phyloP scores from a whole-genome alignment of 1,140 invertebrate species.

The Penaeus indicus region DNA sequence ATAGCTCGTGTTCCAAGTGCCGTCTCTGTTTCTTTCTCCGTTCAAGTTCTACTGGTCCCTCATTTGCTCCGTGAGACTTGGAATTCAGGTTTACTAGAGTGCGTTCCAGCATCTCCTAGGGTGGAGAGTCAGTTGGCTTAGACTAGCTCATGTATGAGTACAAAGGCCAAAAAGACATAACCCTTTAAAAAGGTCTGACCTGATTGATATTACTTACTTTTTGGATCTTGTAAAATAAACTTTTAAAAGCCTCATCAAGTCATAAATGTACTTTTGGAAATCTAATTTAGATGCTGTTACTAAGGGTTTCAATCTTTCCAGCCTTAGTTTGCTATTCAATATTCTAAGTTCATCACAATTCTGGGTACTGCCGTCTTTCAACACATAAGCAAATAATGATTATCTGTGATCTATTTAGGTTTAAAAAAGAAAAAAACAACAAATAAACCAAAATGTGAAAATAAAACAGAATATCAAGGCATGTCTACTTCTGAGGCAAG shows the following conservation, averaged over 20 bases:
- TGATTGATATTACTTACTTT: too few species aligned
- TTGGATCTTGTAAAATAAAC: too few species aligned
- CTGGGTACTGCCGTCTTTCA: slow-evolving; percentile 43
- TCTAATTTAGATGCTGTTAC: too few species aligned
- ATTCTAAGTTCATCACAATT: slow-evolving; percentile 40
- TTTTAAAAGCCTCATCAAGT: too few species aligned
- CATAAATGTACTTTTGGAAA: too few species aligned
- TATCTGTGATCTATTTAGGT: slow-evolving; percentile 26
- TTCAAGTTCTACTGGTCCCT: slow-evolving; percentile 78
- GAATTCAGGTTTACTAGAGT: slow-evolving; percentile 79
- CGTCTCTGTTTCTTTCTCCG: slow-evolving; percentile 80
- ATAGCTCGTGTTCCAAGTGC: slow-evolving; percentile 85
- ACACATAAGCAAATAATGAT: slow-evolving; percentile 11
- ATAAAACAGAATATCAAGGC: too few species aligned
- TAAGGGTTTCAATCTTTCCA: too few species aligned
- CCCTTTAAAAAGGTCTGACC: background rate
- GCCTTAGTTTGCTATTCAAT: too few species aligned
- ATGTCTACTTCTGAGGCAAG: too few species aligned
- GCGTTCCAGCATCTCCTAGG: slow-evolving; percentile 81
- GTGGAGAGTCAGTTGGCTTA: slow-evolving; percentile 49
- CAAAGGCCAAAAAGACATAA: slow-evolving; percentile 42
- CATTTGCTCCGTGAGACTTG: slow-evolving; percentile 76
- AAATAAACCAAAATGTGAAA: background rate
- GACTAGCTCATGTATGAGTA: slow-evolving; percentile 13
- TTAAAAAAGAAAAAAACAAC: too few species aligned